phyloP scores from a whole-genome alignment of 2,797 vertebrate species.

The Coccyzus lansbergi region DNA sequence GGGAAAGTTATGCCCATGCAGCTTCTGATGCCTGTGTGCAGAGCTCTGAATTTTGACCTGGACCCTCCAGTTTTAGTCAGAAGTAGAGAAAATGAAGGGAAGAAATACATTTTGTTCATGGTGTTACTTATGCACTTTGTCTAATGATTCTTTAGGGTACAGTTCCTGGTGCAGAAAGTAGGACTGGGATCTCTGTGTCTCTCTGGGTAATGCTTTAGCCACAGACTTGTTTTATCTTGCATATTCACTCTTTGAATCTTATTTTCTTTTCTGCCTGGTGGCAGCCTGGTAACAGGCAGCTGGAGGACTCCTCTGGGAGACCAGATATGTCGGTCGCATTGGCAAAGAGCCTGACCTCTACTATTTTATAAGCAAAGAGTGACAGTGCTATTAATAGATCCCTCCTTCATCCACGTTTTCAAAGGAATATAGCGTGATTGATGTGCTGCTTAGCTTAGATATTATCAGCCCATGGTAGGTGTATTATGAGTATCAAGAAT shows the following conservation, averaged over 20 bases:
- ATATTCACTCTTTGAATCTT: conserved; percentile 4
- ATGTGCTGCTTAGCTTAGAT: neutral
- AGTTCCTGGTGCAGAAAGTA: neutral
- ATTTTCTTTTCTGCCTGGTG: conserved; percentile 39
- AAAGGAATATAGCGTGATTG: neutral
- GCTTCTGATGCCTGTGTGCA: neutral
- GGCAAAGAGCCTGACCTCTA: conserved; percentile 58
- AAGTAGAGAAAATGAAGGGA: neutral
- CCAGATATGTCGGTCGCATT: neutral
- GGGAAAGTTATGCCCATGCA: neutral
- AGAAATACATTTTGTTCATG: neutral
- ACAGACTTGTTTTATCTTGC: neutral
- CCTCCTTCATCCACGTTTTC: conserved; percentile 28
- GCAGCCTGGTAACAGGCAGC: conserved; percentile 44
- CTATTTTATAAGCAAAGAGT: conserved; percentile 31
- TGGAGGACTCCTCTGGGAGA: conserved; percentile 48
- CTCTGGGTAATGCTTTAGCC: neutral
- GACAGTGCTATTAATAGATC: conserved; percentile 49
- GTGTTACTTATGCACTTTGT: neutral
- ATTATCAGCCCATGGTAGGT: neutral
- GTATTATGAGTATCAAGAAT: neutral
- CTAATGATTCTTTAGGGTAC: neutral
- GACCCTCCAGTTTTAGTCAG: neutral
- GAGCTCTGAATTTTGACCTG: neutral
- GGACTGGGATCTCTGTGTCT: neutral